Conservation (phyloP, 2,888 invertebrate genomes). For the Drosophila birchii region DNA sequence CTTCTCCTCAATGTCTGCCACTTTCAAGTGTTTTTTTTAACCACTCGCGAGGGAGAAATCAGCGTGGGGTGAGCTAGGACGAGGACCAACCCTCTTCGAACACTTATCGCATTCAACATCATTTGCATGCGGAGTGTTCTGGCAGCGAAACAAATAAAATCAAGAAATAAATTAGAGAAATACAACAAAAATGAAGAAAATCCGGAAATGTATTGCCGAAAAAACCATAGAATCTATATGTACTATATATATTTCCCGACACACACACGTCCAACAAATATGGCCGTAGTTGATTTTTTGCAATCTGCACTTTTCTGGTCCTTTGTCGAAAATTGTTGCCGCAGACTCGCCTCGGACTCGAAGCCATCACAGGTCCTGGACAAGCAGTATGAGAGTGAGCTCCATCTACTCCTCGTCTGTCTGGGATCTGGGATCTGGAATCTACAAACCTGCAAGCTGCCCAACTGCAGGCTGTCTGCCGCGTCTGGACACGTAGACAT, state of each 20-base stretch:
- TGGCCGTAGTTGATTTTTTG: constrained; percentile 75
- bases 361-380: constrained; percentile 4
- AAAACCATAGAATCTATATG: constrained; percentile 12
- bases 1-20: constrained; percentile 63
- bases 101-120: constrained; percentile 78
- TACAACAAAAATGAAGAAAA: constrained; percentile 54
- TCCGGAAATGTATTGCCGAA: constrained; percentile 67
- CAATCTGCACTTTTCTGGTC: constrained; percentile 77
- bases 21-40: constrained; percentile 57
- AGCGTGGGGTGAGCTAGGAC: background rate
- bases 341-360: constrained; percentile 42
- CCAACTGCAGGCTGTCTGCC: constrained; percentile 40
- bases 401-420: constrained; percentile 32
- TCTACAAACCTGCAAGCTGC: constrained; percentile 39
- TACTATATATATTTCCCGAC: background rate
- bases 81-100: constrained; percentile 73
- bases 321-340: constrained; percentile 79
- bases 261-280: constrained; percentile 57
- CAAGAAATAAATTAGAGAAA: constrained; percentile 81
- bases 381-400: constrained; percentile 16
- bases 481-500: constrained; percentile 51
- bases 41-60: background rate
- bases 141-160: constrained; percentile 73
- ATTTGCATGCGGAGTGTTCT: constrained; percentile 72
- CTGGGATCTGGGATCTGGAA: constrained; percentile 34